These are phyloP conservation scores for Drosophila triauraria DNA, from an alignment of 1,140 invertebrate species.

Conservation along the genomic window DNA sequence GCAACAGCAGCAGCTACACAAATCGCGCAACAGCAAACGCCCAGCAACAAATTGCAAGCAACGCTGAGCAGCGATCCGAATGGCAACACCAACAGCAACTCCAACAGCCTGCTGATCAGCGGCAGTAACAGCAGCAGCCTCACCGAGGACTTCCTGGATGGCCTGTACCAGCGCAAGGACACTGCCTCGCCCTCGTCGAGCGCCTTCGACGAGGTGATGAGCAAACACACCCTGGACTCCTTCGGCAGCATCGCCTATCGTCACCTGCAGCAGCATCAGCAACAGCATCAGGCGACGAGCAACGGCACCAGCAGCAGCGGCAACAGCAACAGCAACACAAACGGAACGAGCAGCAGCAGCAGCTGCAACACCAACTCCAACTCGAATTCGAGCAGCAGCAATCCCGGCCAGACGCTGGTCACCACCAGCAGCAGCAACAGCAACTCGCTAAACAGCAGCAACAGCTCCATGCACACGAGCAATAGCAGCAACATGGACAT, in stretches of 20 bases:
- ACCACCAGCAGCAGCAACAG: conserved; percentile 50
- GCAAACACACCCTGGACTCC: conserved; percentile 71
- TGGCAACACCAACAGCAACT: conserved; percentile 52
- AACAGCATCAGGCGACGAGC: conserved; percentile 45
- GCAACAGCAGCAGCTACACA: conserved; percentile 36
- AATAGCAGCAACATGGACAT: conserved; percentile 49
- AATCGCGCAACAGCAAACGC: conserved; percentile 62
- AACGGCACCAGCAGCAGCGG: conserved; percentile 58
- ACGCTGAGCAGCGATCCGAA: conserved; percentile 50
- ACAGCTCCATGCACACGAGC: conserved; percentile 61
- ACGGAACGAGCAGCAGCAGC: conserved; percentile 6
- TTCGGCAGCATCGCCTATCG: conserved; percentile 80
- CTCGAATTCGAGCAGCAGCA: conserved; percentile 14
- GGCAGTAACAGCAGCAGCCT: conserved; percentile 40
- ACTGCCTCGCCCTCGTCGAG: conserved; percentile 74
- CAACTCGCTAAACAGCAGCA: conserved; percentile 67
- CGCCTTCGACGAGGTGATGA: conserved; percentile 72
- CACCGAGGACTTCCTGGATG: conserved; percentile 69
- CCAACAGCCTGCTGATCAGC: conserved; percentile 4
- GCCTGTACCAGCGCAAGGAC: conserved; percentile 66
- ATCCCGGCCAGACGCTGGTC: conserved; percentile 5
- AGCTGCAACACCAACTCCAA: conserved; percentile 25
- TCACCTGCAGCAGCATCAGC: conserved; percentile 57
- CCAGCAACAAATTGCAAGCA: conserved; percentile 54
- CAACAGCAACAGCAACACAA: conserved; percentile 20